A percentile compares a stretch with the other conserved stretches of the same genome.
Conservation (phyloP, 2,797 vertebrate genomes). For the Cuniculus paca region DNA sequence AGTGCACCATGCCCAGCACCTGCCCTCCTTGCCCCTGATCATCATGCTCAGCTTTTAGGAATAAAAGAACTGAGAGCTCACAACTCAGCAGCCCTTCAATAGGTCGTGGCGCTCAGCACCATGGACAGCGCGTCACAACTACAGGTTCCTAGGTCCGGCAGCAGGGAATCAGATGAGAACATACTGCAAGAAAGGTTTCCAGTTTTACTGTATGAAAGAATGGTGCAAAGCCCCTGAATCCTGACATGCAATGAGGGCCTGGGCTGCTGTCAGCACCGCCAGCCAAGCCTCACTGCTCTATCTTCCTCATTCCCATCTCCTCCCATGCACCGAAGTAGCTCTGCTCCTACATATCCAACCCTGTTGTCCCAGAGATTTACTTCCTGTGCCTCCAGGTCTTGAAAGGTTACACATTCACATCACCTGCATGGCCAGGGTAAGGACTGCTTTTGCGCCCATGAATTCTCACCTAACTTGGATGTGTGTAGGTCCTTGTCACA, state of each 20-base stretch:
- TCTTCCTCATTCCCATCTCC: neutral
- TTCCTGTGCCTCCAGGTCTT: too few relatives aligned
- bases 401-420: neutral
- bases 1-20: neutral
- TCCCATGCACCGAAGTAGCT: neutral
- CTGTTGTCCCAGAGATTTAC: neutral
- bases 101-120: neutral
- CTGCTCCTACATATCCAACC: neutral
- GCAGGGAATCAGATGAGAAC: neutral
- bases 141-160: neutral
- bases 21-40: neutral
- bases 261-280: neutral
- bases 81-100: accelerated
- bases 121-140: accelerated
- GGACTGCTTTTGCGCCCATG: too few relatives aligned
- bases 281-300: neutral
- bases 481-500: neutral
- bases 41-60: neutral
- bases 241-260: too few relatives aligned
- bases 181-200: neutral
- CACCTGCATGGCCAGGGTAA: neutral
- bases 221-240: neutral
- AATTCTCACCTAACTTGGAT: neutral
- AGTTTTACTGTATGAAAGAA: too few relatives aligned
- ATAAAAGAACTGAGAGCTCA: neutral